Evolutionary conservation across 2,113 vertebrate genomes (phyloP).

Genomic region (Brachypodius melanocephalos): DNA sequence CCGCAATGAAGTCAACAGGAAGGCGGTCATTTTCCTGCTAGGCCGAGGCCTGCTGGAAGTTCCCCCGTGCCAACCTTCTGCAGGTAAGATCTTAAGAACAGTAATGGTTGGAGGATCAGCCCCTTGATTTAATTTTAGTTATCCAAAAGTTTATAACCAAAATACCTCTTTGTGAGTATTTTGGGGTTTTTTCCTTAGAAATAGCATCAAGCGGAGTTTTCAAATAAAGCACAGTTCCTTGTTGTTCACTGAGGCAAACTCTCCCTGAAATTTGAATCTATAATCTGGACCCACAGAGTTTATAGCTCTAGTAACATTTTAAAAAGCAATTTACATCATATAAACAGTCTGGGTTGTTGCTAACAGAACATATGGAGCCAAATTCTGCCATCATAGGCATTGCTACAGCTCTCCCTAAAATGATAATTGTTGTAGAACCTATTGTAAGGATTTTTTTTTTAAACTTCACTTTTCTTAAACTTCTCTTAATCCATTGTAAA

Average conservation of each 20-base stretch:
- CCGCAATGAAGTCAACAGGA: background rate
- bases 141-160: background rate
- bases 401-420: background rate
- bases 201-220: background rate
- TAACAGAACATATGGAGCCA: background rate
- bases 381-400: conserved; percentile 10
- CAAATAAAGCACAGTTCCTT: background rate
- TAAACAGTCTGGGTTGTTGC: background rate
- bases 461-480: background rate
- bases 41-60: background rate
- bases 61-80: accelerated
- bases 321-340: conserved; percentile 34
- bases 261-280: background rate
- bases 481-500: background rate
- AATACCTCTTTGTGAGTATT: accelerated
- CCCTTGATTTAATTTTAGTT: background rate
- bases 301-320: background rate
- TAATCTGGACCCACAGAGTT: background rate
- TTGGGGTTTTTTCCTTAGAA: background rate
- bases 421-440: background rate
- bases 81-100: background rate
- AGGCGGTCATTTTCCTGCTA: background rate
- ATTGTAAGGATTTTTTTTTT: background rate
- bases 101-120: background rate
- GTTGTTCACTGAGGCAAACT: conserved; percentile 11